Evolutionary conservation across 1,140 invertebrate genomes (phyloP).

Genomic region (Tenebrio molitor): DNA sequence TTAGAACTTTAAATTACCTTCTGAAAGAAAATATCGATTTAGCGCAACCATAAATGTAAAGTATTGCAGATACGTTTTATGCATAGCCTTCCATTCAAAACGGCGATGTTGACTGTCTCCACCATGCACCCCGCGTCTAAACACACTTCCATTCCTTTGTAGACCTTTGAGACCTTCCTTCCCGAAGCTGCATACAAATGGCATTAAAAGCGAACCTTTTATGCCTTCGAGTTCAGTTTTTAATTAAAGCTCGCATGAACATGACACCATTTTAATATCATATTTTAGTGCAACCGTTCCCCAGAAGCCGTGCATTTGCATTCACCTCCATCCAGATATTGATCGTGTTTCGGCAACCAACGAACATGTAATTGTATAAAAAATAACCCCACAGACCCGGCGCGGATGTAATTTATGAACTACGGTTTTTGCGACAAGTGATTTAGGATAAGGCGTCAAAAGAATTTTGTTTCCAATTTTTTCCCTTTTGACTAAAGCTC

Average conservation of each 20-base stretch:
- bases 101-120: not conserved
- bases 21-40: slow-evolving; percentile 46
- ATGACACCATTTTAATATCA: slow-evolving; percentile 12
- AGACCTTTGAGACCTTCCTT: slow-evolving; percentile 3
- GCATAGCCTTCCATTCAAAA: slow-evolving; percentile 13
- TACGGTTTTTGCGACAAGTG: not conserved
- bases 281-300: not conserved
- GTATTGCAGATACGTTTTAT: slow-evolving; percentile 42
- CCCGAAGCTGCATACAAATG: slow-evolving; percentile 2
- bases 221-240: not conserved
- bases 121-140: slow-evolving; percentile 5
- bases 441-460: not conserved
- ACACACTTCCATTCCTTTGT: slow-evolving; percentile 5
- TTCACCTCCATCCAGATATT: slow-evolving; percentile 1
- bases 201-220: not conserved
- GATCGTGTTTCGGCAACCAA: not conserved
- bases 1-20: slow-evolving; percentile 47
- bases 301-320: not conserved
- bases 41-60: slow-evolving; percentile 41
- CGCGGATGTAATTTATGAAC: not conserved
- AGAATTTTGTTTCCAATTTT: not conserved
- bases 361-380: not conserved
- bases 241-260: slow-evolving; percentile 19
- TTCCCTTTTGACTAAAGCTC: not conserved
- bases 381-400: not conserved